Base-by-base conservation (phyloP, 2,113 vertebrate genomes). In the Erpornis zantholeuca region DNA sequence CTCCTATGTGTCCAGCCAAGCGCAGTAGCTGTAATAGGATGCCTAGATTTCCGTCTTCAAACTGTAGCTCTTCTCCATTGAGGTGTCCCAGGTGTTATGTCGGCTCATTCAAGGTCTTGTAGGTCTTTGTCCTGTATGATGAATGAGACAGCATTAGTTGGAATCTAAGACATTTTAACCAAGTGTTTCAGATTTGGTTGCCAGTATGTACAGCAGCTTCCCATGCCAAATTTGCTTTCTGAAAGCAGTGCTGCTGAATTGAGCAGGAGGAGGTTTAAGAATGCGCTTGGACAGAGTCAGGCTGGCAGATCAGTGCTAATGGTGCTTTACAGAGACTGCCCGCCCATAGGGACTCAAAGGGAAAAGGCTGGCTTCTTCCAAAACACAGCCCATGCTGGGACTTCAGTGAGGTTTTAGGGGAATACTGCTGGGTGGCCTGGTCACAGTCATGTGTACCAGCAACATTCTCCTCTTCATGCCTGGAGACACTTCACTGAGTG, bases 331-430 rank as follows among this genome's bases (percentile, higher is more conserved):
- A 73, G 54, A 15, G 56, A 36, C 40, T 82, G 57, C 13, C 10
- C 3, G 16, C 42, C 27, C 15, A 7, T 11, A 5, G 0, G 4
- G 25, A 23, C 15, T 23, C 11, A 4, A 10, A 9, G 49, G 66
- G 59, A 29, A 36, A 53, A 66, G 22, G 28, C 15, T 75, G 61
- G 18, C 86, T 82, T 36, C 29, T 54, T 29, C 57, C 54, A 42
- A 38, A 72, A 9, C 60, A 24, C 50, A n/a, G 40, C 21, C 47
- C 1, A 2, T 17, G 3, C 53, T 22, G 35, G 35, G 18, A 12
- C 21, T 80, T 29, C 0, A 0, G 12, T 40, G 45, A 1, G 1
- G 13, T 42, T 60, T 56, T 27, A 28, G 35, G 40, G 60, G 16
- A 40, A 4, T 61, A 50, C 36, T 80, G 52, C n/a, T 75, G 45